Base-by-base conservation (phyloP, 2,888 invertebrate species). In the Thera obeliscata region DNA sequence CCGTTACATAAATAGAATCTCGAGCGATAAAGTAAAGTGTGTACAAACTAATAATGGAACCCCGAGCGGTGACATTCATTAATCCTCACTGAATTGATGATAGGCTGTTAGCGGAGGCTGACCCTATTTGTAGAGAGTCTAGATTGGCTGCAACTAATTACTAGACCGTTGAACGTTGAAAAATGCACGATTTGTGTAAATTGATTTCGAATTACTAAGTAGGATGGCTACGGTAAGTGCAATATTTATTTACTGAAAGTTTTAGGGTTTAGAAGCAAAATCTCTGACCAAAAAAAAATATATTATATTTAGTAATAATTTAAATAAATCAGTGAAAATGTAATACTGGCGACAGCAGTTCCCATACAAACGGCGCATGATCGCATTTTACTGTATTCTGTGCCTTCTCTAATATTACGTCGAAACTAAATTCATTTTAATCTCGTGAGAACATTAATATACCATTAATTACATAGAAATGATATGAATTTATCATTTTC, bases 21-120 rank as follows among this genome's bases (percentile, higher is more conserved):
- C 33, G 33, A 50, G 50, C 22, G 50, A 6, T 7, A 22, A 50
- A 50, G 50, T 36, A 22, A 35, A 54, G 9, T 8, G 41, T 56
- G 8, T 56, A 60, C 60, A 56, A 65, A 60, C 56, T 38, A 22
- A 12, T 65, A 60, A 65, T 65, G 55, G 41, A 56, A 60, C 49
- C 54, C 0, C n/a, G 52, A 52, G 56, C 36, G 36, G 48, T 43
- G 49, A 48, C 55, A 55, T 56, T 59, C 41, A 65, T 65, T 60
- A 60, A 65, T 49, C 41, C 55, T 36, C 41, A 3, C 49, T 65
- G 48, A 60, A 65, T 65, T 59, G 65, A 65, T 60, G 56, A 65
- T 65, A 48, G 55, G n/a, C 43, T 12, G 46, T 48, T 58, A 58
- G 48, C 36, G 58, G 57, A 35, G 4, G 46, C 43, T 56, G 38